Conservation (phyloP, 2,113 vertebrate species). For the Scytalopus superciliaris region DNA sequence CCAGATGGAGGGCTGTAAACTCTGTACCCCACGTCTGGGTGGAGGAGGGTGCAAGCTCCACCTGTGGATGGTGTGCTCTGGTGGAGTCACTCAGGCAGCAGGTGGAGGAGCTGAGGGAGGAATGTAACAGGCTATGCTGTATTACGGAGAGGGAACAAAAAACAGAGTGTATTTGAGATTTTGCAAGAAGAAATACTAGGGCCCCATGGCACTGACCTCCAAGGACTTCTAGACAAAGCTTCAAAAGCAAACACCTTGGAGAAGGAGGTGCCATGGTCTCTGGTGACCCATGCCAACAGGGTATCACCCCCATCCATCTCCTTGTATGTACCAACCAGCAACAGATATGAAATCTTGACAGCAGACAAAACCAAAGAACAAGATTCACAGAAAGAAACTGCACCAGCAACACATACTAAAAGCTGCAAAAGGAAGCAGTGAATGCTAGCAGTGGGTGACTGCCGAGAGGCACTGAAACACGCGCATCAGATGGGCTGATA, state of each 20-base stretch:
- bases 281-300: neutral
- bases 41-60: neutral
- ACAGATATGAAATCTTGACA: neutral
- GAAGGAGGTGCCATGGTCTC: neutral
- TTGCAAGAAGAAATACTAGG: neutral
- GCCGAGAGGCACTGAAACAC: neutral
- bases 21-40: neutral
- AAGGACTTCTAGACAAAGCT: neutral
- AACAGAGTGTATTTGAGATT: neutral
- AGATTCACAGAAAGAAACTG: neutral
- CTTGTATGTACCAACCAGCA: neutral
- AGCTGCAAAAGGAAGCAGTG: neutral
- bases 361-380: neutral
- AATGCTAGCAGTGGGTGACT: neutral
- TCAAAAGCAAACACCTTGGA: neutral
- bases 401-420: neutral
- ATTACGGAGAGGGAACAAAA: too few relatives aligned
- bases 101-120: neutral
- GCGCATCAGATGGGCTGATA: neutral
- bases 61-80: neutral
- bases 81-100: neutral
- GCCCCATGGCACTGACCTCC: neutral
- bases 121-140: too few relatives aligned
- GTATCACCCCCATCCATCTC: neutral
- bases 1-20: neutral